Conservation (phyloP, 1,140 invertebrate genomes). For the Pomacea maculata region DNA sequence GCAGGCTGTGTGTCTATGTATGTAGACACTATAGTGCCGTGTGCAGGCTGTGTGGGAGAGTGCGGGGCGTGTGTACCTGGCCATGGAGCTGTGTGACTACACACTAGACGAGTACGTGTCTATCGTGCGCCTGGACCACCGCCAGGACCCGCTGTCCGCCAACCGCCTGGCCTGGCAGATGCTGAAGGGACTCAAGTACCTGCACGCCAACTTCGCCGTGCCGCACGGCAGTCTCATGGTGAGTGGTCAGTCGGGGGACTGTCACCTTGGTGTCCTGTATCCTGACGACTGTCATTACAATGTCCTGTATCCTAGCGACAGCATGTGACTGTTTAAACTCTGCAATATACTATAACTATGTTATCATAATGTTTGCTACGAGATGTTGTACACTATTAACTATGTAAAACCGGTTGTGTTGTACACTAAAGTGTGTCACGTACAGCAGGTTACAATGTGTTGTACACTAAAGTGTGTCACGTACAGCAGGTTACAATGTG, state of each 20-base stretch:
- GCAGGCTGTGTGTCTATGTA: background rate
- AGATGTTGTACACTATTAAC: too few relatives aligned
- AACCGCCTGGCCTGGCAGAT: slow-evolving; percentile 51
- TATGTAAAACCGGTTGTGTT: too few relatives aligned
- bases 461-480: too few relatives aligned
- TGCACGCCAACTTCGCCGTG: slow-evolving; percentile 43
- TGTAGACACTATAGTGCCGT: background rate
- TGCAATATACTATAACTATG: too few relatives aligned
- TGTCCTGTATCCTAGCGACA: too few relatives aligned
- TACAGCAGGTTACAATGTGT: background rate
- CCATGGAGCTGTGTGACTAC: slow-evolving; percentile 55
- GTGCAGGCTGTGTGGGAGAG: slow-evolving; percentile 26
- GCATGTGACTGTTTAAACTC: too few relatives aligned
- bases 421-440: too few relatives aligned
- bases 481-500: background rate
- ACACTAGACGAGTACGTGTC: slow-evolving; percentile 46
- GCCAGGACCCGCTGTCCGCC: slow-evolving; percentile 36
- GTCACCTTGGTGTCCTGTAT: too few relatives aligned
- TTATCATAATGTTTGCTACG: too few relatives aligned
- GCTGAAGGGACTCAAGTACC: slow-evolving; percentile 43
- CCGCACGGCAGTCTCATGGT: slow-evolving; percentile 50
- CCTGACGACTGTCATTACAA: too few relatives aligned
- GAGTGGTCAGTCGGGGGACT: too few relatives aligned
- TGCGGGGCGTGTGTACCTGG: slow-evolving; percentile 34
- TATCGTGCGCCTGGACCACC: slow-evolving; percentile 30